These are phyloP conservation scores for Phycodurus eques DNA, from an alignment of 2,113 vertebrate genomes.

Conservation along the genomic window DNA sequence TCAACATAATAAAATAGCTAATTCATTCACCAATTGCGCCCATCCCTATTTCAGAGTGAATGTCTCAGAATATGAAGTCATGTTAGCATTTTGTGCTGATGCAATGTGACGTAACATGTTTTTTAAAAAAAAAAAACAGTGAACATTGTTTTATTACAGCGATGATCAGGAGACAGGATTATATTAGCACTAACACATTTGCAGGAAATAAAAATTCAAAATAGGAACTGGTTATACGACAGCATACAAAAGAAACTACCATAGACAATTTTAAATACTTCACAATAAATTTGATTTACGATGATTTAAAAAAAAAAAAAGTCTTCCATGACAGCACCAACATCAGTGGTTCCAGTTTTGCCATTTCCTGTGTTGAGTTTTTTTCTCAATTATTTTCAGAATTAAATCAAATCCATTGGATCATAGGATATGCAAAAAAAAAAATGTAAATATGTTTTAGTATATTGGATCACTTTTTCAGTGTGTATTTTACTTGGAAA, in stretches of 20 bases:
- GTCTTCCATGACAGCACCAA: slow-evolving; percentile 50
- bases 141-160: slow-evolving; percentile 65
- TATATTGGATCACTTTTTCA: slow-evolving; percentile 18
- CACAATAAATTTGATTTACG: slow-evolving; percentile 63
- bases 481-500: slow-evolving; percentile 16
- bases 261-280: slow-evolving; percentile 71
- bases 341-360: slow-evolving; percentile 53
- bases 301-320: slow-evolving; percentile 45
- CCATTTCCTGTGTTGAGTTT: slow-evolving; percentile 22
- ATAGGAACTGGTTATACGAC: slow-evolving; percentile 67
- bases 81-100: slow-evolving; percentile 13
- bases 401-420: background rate
- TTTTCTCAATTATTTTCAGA: slow-evolving; percentile 1
- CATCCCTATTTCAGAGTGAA: background rate
- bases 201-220: slow-evolving; percentile 52
- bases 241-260: slow-evolving; percentile 65
- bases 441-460: slow-evolving; percentile 24
- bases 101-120: slow-evolving; percentile 36
- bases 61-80: background rate
- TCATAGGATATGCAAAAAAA: slow-evolving; percentile 21
- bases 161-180: slow-evolving; percentile 56
- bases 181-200: slow-evolving; percentile 61
- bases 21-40: background rate
- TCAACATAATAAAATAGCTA: background rate
- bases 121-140: slow-evolving; percentile 46